Evolutionary conservation across 1,140 invertebrate species (phyloP).

Genomic region (Brachionus rotundiformis): DNA sequence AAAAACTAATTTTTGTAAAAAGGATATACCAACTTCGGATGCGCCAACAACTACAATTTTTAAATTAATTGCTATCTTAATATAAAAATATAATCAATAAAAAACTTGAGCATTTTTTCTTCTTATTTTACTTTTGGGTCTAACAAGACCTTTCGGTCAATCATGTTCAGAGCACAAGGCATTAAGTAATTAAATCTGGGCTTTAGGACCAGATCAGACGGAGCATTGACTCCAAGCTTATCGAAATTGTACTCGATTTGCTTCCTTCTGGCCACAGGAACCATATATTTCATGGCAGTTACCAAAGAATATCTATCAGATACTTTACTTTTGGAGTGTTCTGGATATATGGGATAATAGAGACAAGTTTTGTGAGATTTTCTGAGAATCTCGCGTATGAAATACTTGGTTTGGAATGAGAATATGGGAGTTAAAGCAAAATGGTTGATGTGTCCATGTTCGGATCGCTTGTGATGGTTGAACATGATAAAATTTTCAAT

Average conservation of each 20-base stretch:
- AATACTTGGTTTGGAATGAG: conserved; percentile 64
- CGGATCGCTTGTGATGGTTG: conserved; percentile 60
- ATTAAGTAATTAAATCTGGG: conserved; percentile 1
- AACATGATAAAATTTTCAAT: conserved; percentile 67
- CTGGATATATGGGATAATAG: conserved; percentile 63
- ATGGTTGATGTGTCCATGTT: conserved; percentile 66
- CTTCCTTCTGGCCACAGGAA: conserved; percentile 60
- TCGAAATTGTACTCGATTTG: conserved; percentile 62
- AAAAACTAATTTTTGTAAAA: conserved; percentile 54
- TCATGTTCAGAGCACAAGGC: conserved; percentile 57
- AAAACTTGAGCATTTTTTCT: too few species aligned
- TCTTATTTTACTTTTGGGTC: conserved; percentile 60
- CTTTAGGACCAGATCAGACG: conserved; percentile 60
- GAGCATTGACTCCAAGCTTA: conserved; percentile 61
- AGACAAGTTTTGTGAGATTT: conserved; percentile 61
- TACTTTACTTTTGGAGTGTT: conserved; percentile 52
- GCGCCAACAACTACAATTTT: conserved; percentile 75
- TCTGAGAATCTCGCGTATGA: conserved; percentile 60
- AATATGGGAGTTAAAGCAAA: conserved; percentile 69
- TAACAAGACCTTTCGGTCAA: conserved; percentile 63
- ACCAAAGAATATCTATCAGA: conserved; percentile 60
- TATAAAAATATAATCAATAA: too few species aligned
- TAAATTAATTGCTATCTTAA: conserved; percentile 64
- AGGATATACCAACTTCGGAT: conserved; percentile 70
- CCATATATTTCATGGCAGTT: conserved; percentile 60